Base-by-base conservation (phyloP, 2,797 vertebrate genomes). In the Macropus fuliginosus region DNA sequence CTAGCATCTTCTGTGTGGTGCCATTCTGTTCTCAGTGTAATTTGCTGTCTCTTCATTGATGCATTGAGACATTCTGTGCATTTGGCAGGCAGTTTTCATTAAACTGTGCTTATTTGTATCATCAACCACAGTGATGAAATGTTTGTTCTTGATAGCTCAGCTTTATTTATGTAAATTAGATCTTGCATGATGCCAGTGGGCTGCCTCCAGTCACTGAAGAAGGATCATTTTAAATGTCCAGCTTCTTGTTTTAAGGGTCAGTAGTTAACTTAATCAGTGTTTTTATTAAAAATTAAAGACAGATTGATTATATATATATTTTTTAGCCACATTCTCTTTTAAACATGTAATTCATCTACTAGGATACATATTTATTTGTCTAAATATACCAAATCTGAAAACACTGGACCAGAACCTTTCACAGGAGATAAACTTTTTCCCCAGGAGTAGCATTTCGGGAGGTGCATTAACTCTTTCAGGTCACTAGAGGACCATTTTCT, bases 161-260 rank as follows among this genome's bases (percentile, higher is more conserved):
- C 40, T 95, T 93, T 57, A 24, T 62, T n/a, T 54, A 56, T 90
- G 24, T 93, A 54, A 91, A 55, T 93, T 66, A 28, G 46, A 0
- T 66, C 90, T 81, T 62, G 29, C 10, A 16, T 50, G 29, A 59
- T 92, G 11, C 57, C 40, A 16, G 10, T 56, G 54, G 29, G 90
- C 94, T 81, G 62, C 81, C 92, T n/a, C 3, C 90, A 93, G 92
- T 94, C 56, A 93, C 40, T 93, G 55, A 92, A 95, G 93, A 95
- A 90, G 24, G 90, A 46, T 90, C 50, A 4, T 54, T 56, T 11
- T 55, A 18, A 91, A 92, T 55, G 14, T 50, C 55, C 94, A 92
- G 40, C 11, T 94, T 91, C 21, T 11, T 97, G 97, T 95, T 96
- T 81, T 34, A 95, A 97, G 40, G 91, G 55, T 52, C 92, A n/a